phyloP scores from a whole-genome alignment of 2,797 vertebrate genomes.

The Notolepis coatsorum region DNA sequence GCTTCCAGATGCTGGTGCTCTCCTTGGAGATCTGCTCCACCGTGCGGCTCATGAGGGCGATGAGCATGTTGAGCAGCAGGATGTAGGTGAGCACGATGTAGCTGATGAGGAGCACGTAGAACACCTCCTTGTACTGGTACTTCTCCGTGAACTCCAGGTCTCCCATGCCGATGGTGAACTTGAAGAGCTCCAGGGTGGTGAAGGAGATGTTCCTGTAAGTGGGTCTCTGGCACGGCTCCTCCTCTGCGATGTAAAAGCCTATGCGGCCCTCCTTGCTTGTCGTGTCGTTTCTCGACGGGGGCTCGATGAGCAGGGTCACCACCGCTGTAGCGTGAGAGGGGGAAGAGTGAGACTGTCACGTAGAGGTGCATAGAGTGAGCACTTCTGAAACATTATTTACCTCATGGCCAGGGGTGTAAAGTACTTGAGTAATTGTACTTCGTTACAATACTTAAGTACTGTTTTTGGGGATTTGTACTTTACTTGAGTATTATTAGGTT shows the following conservation, averaged over 20 bases:
- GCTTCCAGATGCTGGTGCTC: conserved; percentile 92
- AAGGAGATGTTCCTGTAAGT: conserved; percentile 79
- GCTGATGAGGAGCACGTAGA: conserved; percentile 88
- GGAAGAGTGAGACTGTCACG: neutral
- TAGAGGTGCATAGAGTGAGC: too few species aligned
- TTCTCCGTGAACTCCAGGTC: conserved; percentile 91
- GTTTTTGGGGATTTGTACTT: too few species aligned
- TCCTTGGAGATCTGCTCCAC: conserved; percentile 84
- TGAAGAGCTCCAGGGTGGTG: conserved; percentile 92
- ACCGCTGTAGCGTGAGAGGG: conserved; percentile 78
- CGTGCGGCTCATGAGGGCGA: conserved; percentile 93
- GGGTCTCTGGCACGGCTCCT: conserved; percentile 32
- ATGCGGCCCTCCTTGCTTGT: neutral
- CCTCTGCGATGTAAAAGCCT: accelerated
- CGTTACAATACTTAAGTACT: too few species aligned
- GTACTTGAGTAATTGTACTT: too few species aligned
- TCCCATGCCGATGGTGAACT: conserved; percentile 97
- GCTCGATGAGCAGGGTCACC: conserved; percentile 85
- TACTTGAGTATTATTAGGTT: too few species aligned
- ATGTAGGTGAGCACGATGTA: conserved; percentile 96
- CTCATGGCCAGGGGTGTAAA: too few species aligned
- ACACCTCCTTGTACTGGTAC: conserved; percentile 84
- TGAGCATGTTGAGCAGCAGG: conserved; percentile 96
- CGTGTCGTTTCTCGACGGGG: conserved; percentile 3
- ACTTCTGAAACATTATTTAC: too few species aligned